Evolutionary conservation across 1,140 invertebrate species (phyloP).

Genomic region (Matsumurasca onukii): DNA sequence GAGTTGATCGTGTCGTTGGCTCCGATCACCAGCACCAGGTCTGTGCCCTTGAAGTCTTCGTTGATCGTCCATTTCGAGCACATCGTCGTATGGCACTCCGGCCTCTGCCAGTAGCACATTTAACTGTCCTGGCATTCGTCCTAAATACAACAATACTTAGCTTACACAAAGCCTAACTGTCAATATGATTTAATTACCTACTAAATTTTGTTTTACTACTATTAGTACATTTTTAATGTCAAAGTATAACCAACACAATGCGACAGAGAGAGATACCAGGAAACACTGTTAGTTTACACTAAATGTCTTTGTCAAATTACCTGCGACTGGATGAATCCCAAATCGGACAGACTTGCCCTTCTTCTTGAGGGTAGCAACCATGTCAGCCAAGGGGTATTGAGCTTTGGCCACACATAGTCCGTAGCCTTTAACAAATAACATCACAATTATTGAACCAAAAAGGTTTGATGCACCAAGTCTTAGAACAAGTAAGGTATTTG

Average conservation of each 20-base stretch:
- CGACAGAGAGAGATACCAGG: too few species aligned
- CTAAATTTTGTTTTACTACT: too few species aligned
- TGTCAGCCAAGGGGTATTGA: slow-evolving; percentile 89
- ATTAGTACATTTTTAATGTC: too few species aligned
- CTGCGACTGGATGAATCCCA: slow-evolving; percentile 90
- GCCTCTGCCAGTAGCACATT: slow-evolving; percentile 92
- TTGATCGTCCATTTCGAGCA: slow-evolving; percentile 95
- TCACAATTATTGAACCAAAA: too few species aligned
- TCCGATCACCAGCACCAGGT: slow-evolving; percentile 85
- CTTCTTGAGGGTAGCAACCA: slow-evolving; percentile 69
- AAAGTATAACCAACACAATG: too few species aligned
- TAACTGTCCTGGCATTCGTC: slow-evolving; percentile 87
- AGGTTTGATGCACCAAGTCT: too few species aligned
- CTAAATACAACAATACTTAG: slow-evolving; percentile 52
- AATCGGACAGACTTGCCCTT: slow-evolving; percentile 84
- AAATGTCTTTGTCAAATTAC: too few species aligned
- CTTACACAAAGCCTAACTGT: too few species aligned
- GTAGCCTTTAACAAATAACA: too few species aligned
- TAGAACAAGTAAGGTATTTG: too few species aligned
- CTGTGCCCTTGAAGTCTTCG: slow-evolving; percentile 81
- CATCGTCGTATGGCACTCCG: slow-evolving; percentile 89
- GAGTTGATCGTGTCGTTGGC: slow-evolving; percentile 94
- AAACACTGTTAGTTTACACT: too few species aligned
- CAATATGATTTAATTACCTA: too few species aligned
- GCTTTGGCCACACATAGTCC: slow-evolving; percentile 90